A percentile compares a stretch with the other conserved stretches of the same genome.
Conservation (phyloP, 2,113 vertebrate genomes). For the Girardinichthys multiradiatus region DNA sequence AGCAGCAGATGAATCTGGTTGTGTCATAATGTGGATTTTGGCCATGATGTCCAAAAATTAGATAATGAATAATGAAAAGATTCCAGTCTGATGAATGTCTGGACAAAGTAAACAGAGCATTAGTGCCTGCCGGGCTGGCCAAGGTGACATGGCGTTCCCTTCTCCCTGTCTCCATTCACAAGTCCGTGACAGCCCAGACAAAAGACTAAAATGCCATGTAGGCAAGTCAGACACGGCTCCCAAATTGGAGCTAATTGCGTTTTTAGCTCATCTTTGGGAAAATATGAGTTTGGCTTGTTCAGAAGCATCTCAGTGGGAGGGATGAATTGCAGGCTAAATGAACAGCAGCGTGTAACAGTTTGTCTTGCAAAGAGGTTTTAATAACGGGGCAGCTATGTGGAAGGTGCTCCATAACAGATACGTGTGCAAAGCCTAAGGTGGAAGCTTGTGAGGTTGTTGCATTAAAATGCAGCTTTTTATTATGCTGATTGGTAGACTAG, state of each 20-base stretch:
- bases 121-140: slow-evolving; percentile 27
- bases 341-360: slow-evolving; percentile 19
- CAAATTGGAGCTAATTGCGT: slow-evolving; percentile 66
- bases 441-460: slow-evolving; percentile 29
- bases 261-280: slow-evolving; percentile 51
- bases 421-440: slow-evolving; percentile 15
- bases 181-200: slow-evolving; percentile 45
- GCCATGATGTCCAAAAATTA: slow-evolving; percentile 52
- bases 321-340: background rate
- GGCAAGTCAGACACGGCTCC: slow-evolving; percentile 49
- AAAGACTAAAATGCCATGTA: slow-evolving; percentile 47
- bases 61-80: slow-evolving; percentile 54
- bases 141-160: slow-evolving; percentile 64
- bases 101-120: slow-evolving; percentile 59
- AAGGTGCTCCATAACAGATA: slow-evolving; percentile 25
- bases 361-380: slow-evolving; percentile 46
- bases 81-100: slow-evolving; percentile 49
- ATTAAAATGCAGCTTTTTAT: background rate
- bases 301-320: slow-evolving; percentile 12
- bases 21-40: slow-evolving; percentile 17
- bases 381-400: slow-evolving; percentile 33
- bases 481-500: too few relatives aligned
- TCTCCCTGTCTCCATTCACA: slow-evolving; percentile 59
- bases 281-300: slow-evolving; percentile 38
- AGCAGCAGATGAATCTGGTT: slow-evolving; percentile 16